These are phyloP conservation scores for Pluvianellus socialis DNA, from an alignment of 2,113 vertebrate genomes.

Conservation along the genomic window DNA sequence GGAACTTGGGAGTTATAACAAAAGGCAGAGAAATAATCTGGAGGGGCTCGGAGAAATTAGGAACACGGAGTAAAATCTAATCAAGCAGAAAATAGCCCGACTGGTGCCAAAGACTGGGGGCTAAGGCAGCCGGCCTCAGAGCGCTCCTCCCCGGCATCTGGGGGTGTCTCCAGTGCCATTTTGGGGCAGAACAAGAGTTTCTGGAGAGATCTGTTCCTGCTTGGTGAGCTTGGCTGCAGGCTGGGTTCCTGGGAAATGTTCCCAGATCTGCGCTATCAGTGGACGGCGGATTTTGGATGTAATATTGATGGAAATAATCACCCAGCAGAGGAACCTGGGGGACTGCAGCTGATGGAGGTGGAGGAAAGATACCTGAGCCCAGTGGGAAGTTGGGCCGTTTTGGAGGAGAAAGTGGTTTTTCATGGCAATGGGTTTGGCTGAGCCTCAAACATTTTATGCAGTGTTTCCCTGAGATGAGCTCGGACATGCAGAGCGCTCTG, in stretches of 20 bases:
- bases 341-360: not conserved
- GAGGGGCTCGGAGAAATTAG: not conserved
- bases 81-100: not conserved
- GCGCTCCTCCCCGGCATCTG: not conserved
- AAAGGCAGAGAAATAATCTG: slow-evolving; percentile 15
- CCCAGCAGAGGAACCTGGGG: not conserved
- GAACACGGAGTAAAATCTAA: slow-evolving; percentile 2
- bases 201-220: not conserved
- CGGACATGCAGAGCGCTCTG: not conserved
- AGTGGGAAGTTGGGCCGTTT: not conserved
- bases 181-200: not conserved
- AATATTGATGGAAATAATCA: not conserved
- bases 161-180: rapidly evolving
- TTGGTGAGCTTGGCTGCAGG: not conserved
- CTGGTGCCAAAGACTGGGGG: not conserved
- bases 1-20: slow-evolving; percentile 26
- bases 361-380: not conserved
- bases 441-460: not conserved
- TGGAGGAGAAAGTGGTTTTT: not conserved
- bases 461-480: not conserved
- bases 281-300: not conserved
- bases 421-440: not conserved
- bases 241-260: not conserved
- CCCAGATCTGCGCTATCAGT: rapidly evolving
- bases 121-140: rapidly evolving